Conservation (phyloP, 2,797 vertebrate genomes). For the Loriculus beryllinus region DNA sequence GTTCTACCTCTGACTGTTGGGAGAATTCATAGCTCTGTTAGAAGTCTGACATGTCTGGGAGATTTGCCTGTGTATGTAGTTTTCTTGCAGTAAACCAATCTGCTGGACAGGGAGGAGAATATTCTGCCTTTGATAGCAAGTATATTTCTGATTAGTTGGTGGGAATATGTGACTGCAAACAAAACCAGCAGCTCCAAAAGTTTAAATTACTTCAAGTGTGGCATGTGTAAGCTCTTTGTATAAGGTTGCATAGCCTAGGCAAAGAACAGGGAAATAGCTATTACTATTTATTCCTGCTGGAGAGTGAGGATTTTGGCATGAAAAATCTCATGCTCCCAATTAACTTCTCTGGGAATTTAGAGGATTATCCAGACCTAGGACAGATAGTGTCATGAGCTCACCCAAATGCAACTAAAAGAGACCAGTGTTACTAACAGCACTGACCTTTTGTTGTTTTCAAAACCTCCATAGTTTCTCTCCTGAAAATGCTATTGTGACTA, state of each 20-base stretch:
- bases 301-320: not conserved
- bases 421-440: not conserved
- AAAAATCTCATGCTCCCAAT: constrained; percentile 13
- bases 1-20: constrained; percentile 29
- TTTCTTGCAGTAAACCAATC: constrained; percentile 43
- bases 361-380: not conserved
- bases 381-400: not conserved
- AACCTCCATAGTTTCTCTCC: not conserved
- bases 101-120: constrained; percentile 3
- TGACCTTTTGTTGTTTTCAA: not conserved
- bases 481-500: not conserved
- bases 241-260: not conserved
- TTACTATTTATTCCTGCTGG: not conserved
- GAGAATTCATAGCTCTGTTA: constrained; percentile 45
- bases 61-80: constrained; percentile 36
- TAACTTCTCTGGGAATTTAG: not conserved
- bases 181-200: not conserved
- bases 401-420: not conserved
- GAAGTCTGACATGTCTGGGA: constrained; percentile 28
- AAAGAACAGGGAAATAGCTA: not conserved
- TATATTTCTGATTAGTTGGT: constrained; percentile 18
- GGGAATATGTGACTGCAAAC: constrained; percentile 8
- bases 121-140: not conserved
- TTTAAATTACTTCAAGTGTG: not conserved
- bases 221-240: not conserved